Percentiles rank a stretch among this genome's conserved stretches.
Evolutionary conservation across 2,113 vertebrate species (phyloP).

Genomic region (Herpetotheres cachinnans): DNA sequence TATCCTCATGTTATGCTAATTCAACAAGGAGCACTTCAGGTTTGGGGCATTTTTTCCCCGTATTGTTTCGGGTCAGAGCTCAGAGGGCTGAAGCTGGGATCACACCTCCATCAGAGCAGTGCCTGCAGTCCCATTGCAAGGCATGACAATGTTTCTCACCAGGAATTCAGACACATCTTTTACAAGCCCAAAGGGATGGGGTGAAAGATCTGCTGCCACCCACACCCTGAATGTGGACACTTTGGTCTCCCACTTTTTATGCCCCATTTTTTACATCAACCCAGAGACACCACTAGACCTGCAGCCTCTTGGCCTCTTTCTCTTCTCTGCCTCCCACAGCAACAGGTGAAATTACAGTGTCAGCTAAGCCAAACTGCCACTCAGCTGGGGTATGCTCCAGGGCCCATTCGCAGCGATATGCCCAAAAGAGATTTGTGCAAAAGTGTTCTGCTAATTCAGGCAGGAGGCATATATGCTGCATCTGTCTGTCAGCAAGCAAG

Average conservation of each 20-base stretch:
- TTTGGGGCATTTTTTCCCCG: neutral
- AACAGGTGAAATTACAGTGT: neutral
- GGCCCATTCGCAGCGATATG: neutral
- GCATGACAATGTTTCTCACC: neutral
- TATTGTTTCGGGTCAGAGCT: neutral
- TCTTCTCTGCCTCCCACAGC: neutral
- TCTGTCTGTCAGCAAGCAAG: slow-evolving; percentile 31
- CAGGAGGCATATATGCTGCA: neutral
- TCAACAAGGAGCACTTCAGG: neutral
- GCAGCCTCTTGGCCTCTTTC: neutral
- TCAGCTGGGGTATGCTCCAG: neutral
- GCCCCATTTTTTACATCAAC: neutral
- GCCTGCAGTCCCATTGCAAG: neutral
- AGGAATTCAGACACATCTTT: neutral
- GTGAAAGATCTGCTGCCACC: neutral
- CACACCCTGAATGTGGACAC: neutral
- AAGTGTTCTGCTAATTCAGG: neutral
- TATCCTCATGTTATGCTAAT: neutral
- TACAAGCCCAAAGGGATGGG: neutral
- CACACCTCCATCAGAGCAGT: rapidly evolving
- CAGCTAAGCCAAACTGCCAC: neutral
- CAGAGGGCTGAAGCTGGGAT: neutral
- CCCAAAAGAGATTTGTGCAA: slow-evolving; percentile 7
- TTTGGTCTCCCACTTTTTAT: neutral
- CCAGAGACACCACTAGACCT: neutral